These are phyloP conservation scores for Cyphomyrus discorhynchus DNA, from an alignment of 2,113 vertebrate species.

Conservation along the genomic window DNA sequence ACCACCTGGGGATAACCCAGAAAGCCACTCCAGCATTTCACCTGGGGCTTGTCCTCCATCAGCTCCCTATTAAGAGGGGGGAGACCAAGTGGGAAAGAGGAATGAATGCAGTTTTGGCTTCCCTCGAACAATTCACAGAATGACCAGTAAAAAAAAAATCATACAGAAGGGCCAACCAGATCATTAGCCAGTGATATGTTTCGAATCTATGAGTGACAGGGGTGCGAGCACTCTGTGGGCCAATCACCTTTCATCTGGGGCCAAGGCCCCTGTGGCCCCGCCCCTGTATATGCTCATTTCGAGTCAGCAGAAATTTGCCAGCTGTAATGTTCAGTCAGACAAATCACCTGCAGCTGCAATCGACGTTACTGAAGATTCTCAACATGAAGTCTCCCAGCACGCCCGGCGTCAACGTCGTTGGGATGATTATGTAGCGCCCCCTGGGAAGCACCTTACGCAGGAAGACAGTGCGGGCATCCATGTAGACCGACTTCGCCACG, in stretches of 20 bases:
- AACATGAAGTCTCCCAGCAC: conserved; percentile 68
- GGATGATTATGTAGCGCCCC: conserved; percentile 80
- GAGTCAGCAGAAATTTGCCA: neutral
- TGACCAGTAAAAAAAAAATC: neutral
- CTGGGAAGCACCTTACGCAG: conserved; percentile 60
- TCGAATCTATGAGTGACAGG: neutral
- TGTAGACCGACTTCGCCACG: conserved; percentile 67
- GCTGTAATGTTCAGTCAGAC: neutral
- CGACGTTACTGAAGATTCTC: conserved; percentile 75
- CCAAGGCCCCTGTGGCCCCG: neutral
- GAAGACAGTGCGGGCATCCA: conserved; percentile 75
- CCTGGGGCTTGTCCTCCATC: conserved; percentile 68
- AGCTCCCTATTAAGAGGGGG: conserved; percentile 67
- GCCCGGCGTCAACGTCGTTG: conserved; percentile 70
- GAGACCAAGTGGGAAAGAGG: too few species aligned
- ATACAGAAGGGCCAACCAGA: neutral
- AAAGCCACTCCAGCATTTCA: conserved; percentile 73
- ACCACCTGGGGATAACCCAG: conserved; percentile 75
- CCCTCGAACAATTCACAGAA: neutral
- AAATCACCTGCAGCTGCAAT: conserved; percentile 71
- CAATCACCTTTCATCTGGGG: neutral
- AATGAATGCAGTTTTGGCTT: neutral
- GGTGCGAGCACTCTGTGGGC: neutral
- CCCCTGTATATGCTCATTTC: neutral
- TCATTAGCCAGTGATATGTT: neutral